Percentiles rank a stretch among this genome's conserved stretches.
Evolutionary conservation across 2,797 vertebrate genomes (phyloP).

Genomic region (Sebastolobus alascanus): DNA sequence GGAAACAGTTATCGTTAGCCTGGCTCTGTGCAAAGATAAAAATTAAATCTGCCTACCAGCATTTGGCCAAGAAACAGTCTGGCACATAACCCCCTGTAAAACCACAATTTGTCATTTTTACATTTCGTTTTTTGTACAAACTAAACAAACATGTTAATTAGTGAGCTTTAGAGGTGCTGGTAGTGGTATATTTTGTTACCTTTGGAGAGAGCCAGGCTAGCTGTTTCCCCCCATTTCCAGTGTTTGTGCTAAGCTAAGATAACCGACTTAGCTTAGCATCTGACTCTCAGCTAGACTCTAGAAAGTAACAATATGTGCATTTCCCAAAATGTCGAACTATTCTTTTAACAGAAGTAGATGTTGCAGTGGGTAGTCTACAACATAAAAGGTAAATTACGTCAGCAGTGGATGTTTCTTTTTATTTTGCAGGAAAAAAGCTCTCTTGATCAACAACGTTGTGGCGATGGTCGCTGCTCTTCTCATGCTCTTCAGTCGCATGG

Average conservation of each 20-base stretch:
- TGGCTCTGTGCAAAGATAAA: background rate
- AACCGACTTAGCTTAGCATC: background rate
- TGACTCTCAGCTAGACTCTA: background rate
- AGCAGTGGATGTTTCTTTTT: background rate
- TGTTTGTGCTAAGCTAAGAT: background rate
- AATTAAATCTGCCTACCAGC: background rate
- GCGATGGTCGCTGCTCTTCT: conserved; percentile 81
- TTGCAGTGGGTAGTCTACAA: background rate
- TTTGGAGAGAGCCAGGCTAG: background rate
- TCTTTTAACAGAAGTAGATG: background rate
- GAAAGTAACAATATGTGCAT: background rate
- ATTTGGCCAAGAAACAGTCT: background rate
- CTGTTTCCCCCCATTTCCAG: background rate
- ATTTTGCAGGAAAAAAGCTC: conserved; percentile 84
- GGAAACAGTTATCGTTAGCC: background rate
- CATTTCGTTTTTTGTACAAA: background rate
- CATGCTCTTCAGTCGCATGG: conserved; percentile 80
- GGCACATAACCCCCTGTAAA: background rate
- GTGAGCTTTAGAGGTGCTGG: background rate
- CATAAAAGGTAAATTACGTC: background rate
- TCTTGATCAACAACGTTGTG: conserved; percentile 82
- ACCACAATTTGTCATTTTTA: background rate
- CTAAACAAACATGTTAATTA: background rate
- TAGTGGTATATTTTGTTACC: background rate
- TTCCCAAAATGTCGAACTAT: background rate